A percentile compares a stretch with the other conserved stretches of the same genome.
These are phyloP conservation scores for Lottia gigantea DNA, from an alignment of 2,888 invertebrate species.

Conservation along the genomic window DNA sequence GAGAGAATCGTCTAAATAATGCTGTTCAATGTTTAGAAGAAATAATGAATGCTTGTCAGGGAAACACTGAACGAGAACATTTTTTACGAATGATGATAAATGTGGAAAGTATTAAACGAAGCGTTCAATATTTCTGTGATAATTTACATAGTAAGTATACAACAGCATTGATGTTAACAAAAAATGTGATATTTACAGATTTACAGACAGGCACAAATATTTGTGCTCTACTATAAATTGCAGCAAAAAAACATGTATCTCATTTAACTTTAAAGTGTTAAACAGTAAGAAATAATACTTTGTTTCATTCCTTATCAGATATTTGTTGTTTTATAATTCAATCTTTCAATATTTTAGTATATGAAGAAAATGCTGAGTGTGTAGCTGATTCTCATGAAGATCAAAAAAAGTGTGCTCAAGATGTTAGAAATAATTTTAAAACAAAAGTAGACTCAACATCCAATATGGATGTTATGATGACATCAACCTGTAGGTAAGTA, in stretches of 20 bases:
- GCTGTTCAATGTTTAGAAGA: conserved; percentile 12
- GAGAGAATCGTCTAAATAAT: conserved; percentile 10
- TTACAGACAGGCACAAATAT: too few species aligned
- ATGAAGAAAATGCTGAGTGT: conserved; percentile 16
- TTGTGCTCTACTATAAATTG: too few species aligned
- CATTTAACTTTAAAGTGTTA: too few species aligned
- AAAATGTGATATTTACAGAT: too few species aligned
- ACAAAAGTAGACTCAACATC: conserved; percentile 12
- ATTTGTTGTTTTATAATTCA: not conserved
- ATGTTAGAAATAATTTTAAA: conserved; percentile 14
- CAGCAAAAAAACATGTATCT: too few species aligned
- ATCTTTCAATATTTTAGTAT: conserved; percentile 10
- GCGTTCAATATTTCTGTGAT: conserved; percentile 19
- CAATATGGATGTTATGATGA: conserved; percentile 24
- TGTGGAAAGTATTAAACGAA: conserved; percentile 9
- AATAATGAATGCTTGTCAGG: conserved; percentile 8
- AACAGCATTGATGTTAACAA: too few species aligned
- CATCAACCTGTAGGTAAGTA: conserved; percentile 21
- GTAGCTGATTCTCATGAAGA: conserved; percentile 12
- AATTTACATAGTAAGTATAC: conserved; percentile 17
- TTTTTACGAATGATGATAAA: conserved; percentile 20
- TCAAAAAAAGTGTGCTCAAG: conserved; percentile 9
- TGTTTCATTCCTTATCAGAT: too few species aligned
- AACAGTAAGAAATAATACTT: too few species aligned
- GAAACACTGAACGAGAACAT: conserved; percentile 20